phyloP scores from a whole-genome alignment of 2,888 invertebrate genomes.

The Orchesella flavescens region DNA sequence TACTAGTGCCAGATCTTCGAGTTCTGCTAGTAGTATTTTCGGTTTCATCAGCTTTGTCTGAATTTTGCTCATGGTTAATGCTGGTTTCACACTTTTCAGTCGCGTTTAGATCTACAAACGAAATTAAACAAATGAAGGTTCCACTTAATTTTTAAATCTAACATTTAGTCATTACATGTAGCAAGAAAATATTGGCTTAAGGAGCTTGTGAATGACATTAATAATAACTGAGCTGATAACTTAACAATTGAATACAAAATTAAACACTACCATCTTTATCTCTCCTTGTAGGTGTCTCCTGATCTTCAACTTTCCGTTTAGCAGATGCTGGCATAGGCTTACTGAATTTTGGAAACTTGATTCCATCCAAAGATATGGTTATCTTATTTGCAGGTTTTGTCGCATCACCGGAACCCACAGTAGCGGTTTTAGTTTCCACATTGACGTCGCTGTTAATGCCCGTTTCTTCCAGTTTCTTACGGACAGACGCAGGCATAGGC shows the following conservation, averaged over 20 bases:
- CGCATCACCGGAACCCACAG: background rate
- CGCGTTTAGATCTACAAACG: background rate
- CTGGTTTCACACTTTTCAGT: background rate
- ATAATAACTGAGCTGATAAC: no score
- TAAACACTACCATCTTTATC: background rate
- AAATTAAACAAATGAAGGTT: background rate
- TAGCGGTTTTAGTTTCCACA: background rate
- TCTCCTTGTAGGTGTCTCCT: background rate
- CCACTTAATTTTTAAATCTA: background rate
- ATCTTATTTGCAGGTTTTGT: slow-evolving; percentile 21
- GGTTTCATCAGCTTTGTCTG: background rate
- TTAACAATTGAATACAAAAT: background rate
- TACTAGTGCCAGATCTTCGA: background rate
- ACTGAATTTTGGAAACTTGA: slow-evolving; percentile 45
- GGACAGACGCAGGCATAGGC: background rate
- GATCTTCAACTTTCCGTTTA: slow-evolving; percentile 26
- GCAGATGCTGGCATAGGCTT: slow-evolving; percentile 48
- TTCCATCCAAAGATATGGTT: slow-evolving; percentile 46
- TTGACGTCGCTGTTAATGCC: background rate
- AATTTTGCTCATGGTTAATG: background rate
- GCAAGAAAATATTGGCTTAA: no score
- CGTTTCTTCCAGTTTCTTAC: slow-evolving; percentile 1
- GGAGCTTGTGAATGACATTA: no score
- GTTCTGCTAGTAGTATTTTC: background rate
- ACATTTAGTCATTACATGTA: background rate